A percentile compares a stretch with the other conserved stretches of the same genome.
phyloP scores from a whole-genome alignment of 2,888 invertebrate species.

The Brenthis ino region DNA sequence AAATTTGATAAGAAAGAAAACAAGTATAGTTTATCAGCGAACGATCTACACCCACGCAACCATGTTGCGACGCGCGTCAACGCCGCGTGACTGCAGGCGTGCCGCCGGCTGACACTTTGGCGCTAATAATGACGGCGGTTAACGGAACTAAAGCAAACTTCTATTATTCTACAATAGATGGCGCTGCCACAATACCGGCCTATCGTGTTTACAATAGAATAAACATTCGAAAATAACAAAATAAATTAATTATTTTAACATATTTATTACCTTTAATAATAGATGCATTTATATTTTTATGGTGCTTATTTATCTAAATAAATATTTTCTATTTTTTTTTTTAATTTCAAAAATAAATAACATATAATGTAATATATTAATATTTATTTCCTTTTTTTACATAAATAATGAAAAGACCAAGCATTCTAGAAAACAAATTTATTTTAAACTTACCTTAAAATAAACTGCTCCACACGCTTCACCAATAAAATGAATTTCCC shows the following conservation, averaged over 20 bases:
- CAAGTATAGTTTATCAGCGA: conserved; percentile 70
- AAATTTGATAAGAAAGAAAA: conserved; percentile 69
- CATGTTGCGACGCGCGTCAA: conserved; percentile 78
- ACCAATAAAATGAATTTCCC: neutral
- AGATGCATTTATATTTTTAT: too few relatives aligned
- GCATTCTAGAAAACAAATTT: neutral
- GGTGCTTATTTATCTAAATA: neutral
- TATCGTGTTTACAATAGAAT: conserved; percentile 40
- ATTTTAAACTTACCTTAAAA: conserved; percentile 22
- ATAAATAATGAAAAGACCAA: neutral
- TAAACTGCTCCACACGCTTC: neutral
- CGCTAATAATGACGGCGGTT: conserved; percentile 54
- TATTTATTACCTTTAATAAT: neutral
- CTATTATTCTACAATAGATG: conserved; percentile 54
- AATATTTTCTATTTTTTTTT: too few relatives aligned
- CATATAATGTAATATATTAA: conserved; percentile 2
- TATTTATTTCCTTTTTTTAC: neutral
- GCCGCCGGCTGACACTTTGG: conserved; percentile 74
- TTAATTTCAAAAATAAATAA: neutral
- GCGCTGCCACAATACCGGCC: conserved; percentile 45
- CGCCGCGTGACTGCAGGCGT: conserved; percentile 81
- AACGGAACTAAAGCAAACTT: conserved; percentile 49
- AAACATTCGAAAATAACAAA: conserved; percentile 26
- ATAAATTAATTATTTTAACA: neutral
- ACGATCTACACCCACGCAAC: conserved; percentile 76